Evolutionary conservation across 2,888 invertebrate genomes (phyloP), one percentile per base, ranked within the genome.

Genomic region (Apotomis turbidana): DNA sequence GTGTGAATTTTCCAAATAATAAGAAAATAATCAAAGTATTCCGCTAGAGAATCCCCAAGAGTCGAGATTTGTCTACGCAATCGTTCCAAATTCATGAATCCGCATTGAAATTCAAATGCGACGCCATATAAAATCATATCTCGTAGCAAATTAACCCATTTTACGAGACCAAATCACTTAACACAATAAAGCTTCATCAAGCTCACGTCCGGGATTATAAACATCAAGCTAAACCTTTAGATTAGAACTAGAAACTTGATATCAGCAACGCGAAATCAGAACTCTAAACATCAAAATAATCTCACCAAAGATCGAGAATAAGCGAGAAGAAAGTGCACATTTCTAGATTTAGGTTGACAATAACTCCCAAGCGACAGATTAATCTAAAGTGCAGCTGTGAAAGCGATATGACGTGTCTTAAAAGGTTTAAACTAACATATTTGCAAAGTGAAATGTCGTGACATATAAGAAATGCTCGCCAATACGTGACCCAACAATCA

Each of bases 401-500:
- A 72, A 62, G 68, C 68, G 63, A 72, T 58, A 67, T 44, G 51
- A 68, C 51, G 49, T 54, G 5, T 64, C 67, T 72, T 70, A 68
- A 74, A 71, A 69, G 73, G 60, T 74, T 73, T 70, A 71, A 71
- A 68, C 64, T 71, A 57, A 54, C 51, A 67, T 68, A 72, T 72
- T 66, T 63, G 54, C 68, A 15, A 72, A 68, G 72, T 58, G 63
- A 74, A 74, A 71, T 62, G 67, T 71, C 68, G 68, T 68, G 71
- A 70, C 68, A 64, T 68, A 71, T 76, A 78, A 76, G 61, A 75
- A 77, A 76, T 77, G 76, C 81, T 81, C 80, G 82, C 77, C 69
- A 76, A 74, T 79, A 78, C 88, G 88, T 88, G 88, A 87, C 85
- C 75, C 71, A 77, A 77, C 79, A 77, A 81, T 82, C 87, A 87